Evolutionary conservation across 92 coral and sea anemone genomes (phyloP), one percentile per base, ranked within the genome.

Genomic region (Zoanthus sansibaricus): DNA sequence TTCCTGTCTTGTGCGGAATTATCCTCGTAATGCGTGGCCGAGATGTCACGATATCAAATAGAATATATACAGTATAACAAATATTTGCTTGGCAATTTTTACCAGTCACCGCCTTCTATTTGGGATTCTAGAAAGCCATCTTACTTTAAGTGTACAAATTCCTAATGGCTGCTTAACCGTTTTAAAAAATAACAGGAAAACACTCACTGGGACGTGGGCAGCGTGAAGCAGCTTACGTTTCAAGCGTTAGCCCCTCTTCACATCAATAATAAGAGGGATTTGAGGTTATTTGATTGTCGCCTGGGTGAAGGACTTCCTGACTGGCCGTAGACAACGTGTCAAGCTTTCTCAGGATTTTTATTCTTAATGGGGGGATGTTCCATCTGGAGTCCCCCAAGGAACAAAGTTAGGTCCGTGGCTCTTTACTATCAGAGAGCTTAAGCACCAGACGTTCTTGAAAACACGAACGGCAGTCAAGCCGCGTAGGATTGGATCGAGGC

Each of bases 161-260:
- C 61, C 61, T 55, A 55, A 55, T 55, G 61, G 13, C 61, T 55
- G 61, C 61, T 55, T 55, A 55, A 55, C 61, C 71, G 30, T 66
- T 0, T 66, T 66, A 66, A 66, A n/a, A 66, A 66, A 66, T 66
- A 66, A 66, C 71, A 66, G 32, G 30, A 66, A 66, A 66, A 66
- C 71, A 66, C 71, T 66, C 71, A 66, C 71, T 66, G 71, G 71
- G 71, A 66, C 71, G 71, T 66, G 71, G 71, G 31, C 71, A 66
- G 71, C 31, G 71, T 66, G 1, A 66, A 66, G 71, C 71, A 66
- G 71, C 33, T 66, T 21, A 66, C 31, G 31, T 66, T 66, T 66
- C 71, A 66, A 66, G 71, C 71, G 71, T 66, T 66, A 66, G 71
- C 71, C 33, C 71, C 30, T 66, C 71, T 66, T 66, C 71, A 66